These are phyloP conservation scores for Oenanthe melanoleuca DNA, from an alignment of 2,113 vertebrate species.

Conservation along the genomic window DNA sequence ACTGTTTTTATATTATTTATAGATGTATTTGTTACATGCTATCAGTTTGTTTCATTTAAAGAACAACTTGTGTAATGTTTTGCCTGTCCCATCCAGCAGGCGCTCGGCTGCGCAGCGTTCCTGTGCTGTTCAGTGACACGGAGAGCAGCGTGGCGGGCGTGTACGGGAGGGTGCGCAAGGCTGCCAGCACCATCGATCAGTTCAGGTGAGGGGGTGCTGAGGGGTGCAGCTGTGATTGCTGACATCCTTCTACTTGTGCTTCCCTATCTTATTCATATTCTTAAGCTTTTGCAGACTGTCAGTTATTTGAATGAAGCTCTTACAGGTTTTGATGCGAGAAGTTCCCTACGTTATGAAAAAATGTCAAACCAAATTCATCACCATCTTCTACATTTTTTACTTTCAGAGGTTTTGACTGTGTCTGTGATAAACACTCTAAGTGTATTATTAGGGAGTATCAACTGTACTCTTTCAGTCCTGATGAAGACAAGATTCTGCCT, in stretches of 20 bases:
- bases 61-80: accelerated
- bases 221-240: accelerated
- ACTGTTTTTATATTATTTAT: neutral
- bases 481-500: neutral
- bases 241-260: neutral
- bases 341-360: neutral
- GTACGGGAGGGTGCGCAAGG: constrained; percentile 92
- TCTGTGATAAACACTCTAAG: neutral
- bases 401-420: neutral
- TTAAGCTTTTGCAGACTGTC: neutral
- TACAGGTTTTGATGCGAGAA: neutral
- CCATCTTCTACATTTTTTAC: neutral
- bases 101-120: constrained; percentile 88
- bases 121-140: constrained; percentile 88
- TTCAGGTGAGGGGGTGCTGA: constrained; percentile 83
- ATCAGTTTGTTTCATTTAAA: neutral
- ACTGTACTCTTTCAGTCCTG: neutral
- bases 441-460: neutral
- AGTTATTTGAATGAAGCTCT: neutral
- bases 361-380: neutral
- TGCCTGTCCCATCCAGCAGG: constrained; percentile 64
- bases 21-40: accelerated
- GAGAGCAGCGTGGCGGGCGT: constrained; percentile 81
- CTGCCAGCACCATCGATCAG: constrained; percentile 92
- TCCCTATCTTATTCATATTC: neutral